Evolutionary conservation across 2,113 vertebrate species (phyloP).

Genomic region (Mugil cephalus): DNA sequence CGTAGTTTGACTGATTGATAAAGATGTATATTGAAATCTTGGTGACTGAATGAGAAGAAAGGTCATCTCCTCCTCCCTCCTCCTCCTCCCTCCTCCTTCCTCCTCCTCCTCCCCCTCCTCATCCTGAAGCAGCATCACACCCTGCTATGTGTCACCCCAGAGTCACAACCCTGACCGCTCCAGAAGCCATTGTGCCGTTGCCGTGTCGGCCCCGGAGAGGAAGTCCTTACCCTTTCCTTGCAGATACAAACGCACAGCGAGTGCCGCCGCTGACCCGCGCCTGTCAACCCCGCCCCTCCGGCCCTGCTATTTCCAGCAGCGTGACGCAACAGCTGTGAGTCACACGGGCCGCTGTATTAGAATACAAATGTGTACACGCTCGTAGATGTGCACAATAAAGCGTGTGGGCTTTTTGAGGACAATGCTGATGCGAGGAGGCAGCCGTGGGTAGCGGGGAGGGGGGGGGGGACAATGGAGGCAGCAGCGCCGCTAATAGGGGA

Average conservation of each 20-base stretch:
- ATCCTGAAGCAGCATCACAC: constrained; percentile 45
- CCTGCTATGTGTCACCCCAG: constrained; percentile 44
- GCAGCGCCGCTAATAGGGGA: constrained; percentile 3
- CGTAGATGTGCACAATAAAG: background rate
- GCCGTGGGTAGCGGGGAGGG: constrained; percentile 29
- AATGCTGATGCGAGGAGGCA: constrained; percentile 42
- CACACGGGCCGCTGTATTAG: constrained; percentile 20
- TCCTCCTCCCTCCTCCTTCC: constrained; percentile 1
- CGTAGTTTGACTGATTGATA: no score
- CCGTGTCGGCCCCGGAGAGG: constrained; percentile 60
- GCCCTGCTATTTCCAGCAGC: constrained; percentile 65
- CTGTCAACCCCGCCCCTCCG: constrained; percentile 41
- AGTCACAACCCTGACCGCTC: constrained; percentile 41
- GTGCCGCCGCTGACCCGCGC: constrained; percentile 32
- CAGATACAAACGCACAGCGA: constrained; percentile 40
- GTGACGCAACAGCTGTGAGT: constrained; percentile 66
- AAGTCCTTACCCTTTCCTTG: constrained; percentile 85
- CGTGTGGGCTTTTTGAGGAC: background rate
- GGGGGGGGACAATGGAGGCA: constrained; percentile 19
- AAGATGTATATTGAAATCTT: no score
- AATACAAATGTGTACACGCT: constrained; percentile 12
- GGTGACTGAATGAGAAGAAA: constrained; percentile 44
- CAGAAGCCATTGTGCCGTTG: constrained; percentile 80
- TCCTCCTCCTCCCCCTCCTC: background rate
- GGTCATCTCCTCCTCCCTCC: background rate